phyloP scores from a whole-genome alignment of 2,113 vertebrate species.

The Tapirus terrestris region DNA sequence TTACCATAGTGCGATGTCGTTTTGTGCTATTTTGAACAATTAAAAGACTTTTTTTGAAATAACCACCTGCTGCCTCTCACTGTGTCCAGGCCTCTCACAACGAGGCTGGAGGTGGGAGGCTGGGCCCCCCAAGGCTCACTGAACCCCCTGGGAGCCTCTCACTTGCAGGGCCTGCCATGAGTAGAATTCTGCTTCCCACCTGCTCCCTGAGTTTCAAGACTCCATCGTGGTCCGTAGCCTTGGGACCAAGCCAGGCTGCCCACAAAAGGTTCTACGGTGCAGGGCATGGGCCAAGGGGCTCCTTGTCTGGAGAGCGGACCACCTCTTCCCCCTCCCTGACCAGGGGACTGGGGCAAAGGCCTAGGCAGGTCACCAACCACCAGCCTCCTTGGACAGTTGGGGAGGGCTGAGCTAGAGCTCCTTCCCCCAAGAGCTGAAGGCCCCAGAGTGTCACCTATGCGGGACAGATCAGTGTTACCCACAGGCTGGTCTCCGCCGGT shows the following conservation, averaged over 20 bases:
- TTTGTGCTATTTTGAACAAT: slow-evolving; percentile 89
- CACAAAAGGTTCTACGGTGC: neutral
- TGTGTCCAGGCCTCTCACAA: neutral
- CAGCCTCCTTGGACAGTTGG: too few relatives aligned
- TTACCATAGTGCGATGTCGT: slow-evolving; percentile 86
- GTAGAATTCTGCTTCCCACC: neutral
- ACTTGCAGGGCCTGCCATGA: neutral
- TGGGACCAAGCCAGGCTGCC: too few relatives aligned
- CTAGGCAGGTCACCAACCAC: too few relatives aligned
- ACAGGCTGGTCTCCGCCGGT: fast-evolving
- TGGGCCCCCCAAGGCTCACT: neutral
- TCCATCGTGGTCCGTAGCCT: neutral
- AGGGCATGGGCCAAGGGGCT: neutral
- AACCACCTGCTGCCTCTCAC: neutral
- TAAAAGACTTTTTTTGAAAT: slow-evolving; percentile 86
- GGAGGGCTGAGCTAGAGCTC: neutral
- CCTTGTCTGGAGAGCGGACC: neutral
- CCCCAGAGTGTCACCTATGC: too few relatives aligned
- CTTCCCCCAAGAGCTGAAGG: fast-evolving
- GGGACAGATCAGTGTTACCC: fast-evolving
- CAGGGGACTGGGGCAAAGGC: neutral
- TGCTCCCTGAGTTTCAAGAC: neutral
- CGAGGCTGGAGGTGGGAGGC: neutral
- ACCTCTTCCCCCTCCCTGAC: neutral
- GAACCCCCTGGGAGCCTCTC: neutral